Percentiles rank a stretch among this genome's conserved stretches.
Evolutionary conservation across 2,797 vertebrate species (phyloP).

Genomic region (Nannoperca australis): DNA sequence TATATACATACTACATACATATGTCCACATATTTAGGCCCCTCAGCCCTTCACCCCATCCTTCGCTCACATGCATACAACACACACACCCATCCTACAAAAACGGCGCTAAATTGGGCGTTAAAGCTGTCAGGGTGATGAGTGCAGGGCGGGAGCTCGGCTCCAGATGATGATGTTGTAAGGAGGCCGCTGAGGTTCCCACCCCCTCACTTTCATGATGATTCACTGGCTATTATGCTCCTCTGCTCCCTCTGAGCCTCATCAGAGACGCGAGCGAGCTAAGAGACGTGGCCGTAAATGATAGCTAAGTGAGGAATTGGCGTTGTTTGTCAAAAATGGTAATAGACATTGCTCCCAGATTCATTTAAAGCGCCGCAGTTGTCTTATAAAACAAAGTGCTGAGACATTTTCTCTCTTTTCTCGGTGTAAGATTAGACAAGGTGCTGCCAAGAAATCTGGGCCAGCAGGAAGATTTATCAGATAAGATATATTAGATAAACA

Average conservation of each 20-base stretch:
- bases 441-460: not conserved
- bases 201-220: conserved; percentile 63
- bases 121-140: conserved; percentile 78
- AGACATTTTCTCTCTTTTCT: not conserved
- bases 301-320: conserved; percentile 22
- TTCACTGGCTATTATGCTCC: conserved; percentile 45
- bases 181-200: conserved; percentile 61
- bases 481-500: not conserved
- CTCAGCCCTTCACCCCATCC: conserved; percentile 8
- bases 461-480: not conserved
- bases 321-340: conserved; percentile 23
- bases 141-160: conserved; percentile 55
- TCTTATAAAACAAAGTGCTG: not conserved
- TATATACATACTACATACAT: not conserved
- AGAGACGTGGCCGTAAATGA: conserved; percentile 17
- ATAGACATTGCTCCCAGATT: conserved; percentile 15
- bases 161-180: conserved; percentile 66
- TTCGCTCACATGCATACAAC: not conserved
- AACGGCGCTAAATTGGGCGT: conserved; percentile 70
- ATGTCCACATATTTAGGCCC: conserved; percentile 25
- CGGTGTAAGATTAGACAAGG: not conserved
- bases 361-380: not conserved
- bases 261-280: conserved; percentile 3
- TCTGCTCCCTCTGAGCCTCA: conserved; percentile 27
- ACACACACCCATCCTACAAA: conserved; percentile 28